Conservation (phyloP, 2,888 invertebrate species). For the Diaprepes abbreviatus region DNA sequence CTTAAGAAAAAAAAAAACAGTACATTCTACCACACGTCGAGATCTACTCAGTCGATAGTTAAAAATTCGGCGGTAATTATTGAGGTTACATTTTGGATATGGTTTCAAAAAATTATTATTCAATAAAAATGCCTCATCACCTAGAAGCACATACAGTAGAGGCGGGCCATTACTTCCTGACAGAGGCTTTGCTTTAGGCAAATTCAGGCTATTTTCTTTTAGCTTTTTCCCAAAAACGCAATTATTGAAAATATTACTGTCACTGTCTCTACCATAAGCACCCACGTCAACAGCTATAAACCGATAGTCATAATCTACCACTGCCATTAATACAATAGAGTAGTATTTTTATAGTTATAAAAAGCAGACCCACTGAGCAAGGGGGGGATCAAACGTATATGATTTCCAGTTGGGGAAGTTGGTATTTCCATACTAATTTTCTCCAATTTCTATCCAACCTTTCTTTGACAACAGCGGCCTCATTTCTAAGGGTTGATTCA, state of each 20-base stretch:
- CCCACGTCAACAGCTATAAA: conserved; percentile 23
- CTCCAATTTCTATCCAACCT: conserved; percentile 48
- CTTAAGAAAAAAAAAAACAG: no score
- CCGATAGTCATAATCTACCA: conserved; percentile 12
- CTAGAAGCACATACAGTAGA: conserved; percentile 34
- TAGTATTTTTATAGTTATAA: conserved; percentile 24
- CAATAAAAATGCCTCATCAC: conserved; percentile 38
- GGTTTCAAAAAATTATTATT: conserved; percentile 31
- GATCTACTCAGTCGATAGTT: conserved; percentile 38
- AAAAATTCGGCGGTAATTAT: background rate
- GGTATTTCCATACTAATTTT: conserved; percentile 39
- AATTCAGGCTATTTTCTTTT: background rate
- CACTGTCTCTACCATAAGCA: conserved; percentile 10
- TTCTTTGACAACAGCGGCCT: conserved; percentile 40
- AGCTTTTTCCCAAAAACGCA: conserved; percentile 45
- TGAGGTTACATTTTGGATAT: conserved; percentile 1
- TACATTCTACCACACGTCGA: conserved; percentile 54
- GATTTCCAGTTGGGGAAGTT: conserved; percentile 36
- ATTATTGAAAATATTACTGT: conserved; percentile 17
- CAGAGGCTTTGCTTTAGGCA: background rate
- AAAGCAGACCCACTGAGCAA: conserved; percentile 1
- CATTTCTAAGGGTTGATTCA: conserved; percentile 44
- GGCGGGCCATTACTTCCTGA: background rate
- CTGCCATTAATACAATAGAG: conserved; percentile 20
- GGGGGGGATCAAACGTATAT: conserved; percentile 17